Conservation (phyloP, 2,797 vertebrate species). For the Pipistrellus kuhlii region DNA sequence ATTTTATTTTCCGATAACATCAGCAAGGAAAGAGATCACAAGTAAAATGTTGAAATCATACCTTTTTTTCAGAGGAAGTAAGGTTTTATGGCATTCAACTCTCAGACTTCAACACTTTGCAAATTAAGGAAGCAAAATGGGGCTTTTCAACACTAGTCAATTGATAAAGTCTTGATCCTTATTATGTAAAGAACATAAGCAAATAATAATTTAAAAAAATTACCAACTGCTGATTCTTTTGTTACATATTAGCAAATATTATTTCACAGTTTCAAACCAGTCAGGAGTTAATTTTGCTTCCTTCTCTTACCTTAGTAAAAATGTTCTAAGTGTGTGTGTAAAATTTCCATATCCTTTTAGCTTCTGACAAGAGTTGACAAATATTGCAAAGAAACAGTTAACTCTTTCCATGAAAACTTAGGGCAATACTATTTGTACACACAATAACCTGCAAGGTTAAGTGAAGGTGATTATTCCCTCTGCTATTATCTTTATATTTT, state of each 20-base stretch:
- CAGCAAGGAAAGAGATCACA: background rate
- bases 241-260: background rate
- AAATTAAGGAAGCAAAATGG: slow-evolving; percentile 59
- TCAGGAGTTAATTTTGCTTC: slow-evolving; percentile 2
- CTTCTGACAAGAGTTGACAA: slow-evolving; percentile 10
- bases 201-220: background rate
- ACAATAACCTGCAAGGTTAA: background rate
- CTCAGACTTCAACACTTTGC: slow-evolving; percentile 28
- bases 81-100: slow-evolving; percentile 53
- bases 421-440: slow-evolving; percentile 6
- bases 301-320: background rate
- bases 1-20: slow-evolving; percentile 1
- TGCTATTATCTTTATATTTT: slow-evolving; percentile 46
- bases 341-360: slow-evolving; percentile 55
- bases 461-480: background rate
- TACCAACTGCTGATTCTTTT: background rate
- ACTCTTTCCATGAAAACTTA: background rate
- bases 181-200: background rate
- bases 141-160: background rate
- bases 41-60: slow-evolving; percentile 11
- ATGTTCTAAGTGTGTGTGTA: background rate
- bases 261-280: background rate
- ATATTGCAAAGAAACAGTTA: slow-evolving; percentile 43
- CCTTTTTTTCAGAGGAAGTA: background rate
- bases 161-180: slow-evolving; percentile 39